Base-by-base conservation (phyloP, 2,797 vertebrate genomes). In the Galaxias olidus region DNA sequence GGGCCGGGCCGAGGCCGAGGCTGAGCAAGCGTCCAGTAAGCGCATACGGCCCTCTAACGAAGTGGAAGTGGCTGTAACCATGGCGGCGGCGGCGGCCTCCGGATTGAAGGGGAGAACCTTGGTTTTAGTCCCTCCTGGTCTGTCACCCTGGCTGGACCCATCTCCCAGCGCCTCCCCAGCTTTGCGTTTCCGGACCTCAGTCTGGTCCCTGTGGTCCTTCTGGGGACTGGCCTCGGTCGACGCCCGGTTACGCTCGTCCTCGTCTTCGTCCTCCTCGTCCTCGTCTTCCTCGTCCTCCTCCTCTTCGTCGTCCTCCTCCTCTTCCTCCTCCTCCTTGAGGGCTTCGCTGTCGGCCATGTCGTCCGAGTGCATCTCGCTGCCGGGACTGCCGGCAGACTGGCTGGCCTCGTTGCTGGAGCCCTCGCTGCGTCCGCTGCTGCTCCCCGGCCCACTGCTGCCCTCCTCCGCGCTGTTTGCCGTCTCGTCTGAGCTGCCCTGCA, bases 401-500 rank as follows among this genome's bases (percentile, higher is more conserved):
- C 96, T 98, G 73, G 95, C 97, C 65, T 97, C 96, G 5, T 98
- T 97, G 83, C 96, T 99, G 76, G 96, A 98, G 15, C 94, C 96
- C 41, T 98, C 97, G 18, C 96, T 98, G 77, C 91, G 96, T 0
- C 96, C 96, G 41, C 97, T 98, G 87, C 95, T 98, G 83, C 96
- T 98, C 20, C 95, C 96, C 10, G 96, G 96, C 8, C 95, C 95
- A 3, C 96, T 98, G 86, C 96, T 98, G 84, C 95, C 96, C 66
- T 98, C 97, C 85, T 99, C 97, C n/a, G 94, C 96, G 10, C 97
- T 99, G 87, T 99, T 99, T 13, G 96, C 97, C 14, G 97, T 98
- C 87, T 99, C 97, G 8, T 99, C 97, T 0, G 97, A 99, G 88
- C 97, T 98, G 81, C 96, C 97, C 86, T 98, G 97, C 95, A 99